Conservation (phyloP, 2,888 invertebrate genomes). For the Lepidochitona cinerea region DNA sequence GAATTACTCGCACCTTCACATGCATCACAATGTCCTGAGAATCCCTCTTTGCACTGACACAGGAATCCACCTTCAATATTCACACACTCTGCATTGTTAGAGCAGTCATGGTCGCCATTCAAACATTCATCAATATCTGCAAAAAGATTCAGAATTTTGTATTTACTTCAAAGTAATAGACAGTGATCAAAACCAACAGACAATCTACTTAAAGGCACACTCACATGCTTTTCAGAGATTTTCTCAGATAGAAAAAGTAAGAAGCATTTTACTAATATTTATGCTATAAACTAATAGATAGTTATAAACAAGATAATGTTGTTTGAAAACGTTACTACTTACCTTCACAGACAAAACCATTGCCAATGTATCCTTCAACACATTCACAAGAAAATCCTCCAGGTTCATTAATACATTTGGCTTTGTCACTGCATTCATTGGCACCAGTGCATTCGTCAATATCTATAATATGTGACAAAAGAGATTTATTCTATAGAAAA, state of each 20-base stretch:
- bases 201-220: no score
- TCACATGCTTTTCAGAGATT: no score
- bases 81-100: slow-evolving; percentile 19
- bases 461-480: no score
- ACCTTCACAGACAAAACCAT: slow-evolving; percentile 14
- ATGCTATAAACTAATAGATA: not conserved
- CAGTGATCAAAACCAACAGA: no score
- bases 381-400: slow-evolving; percentile 12
- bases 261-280: not conserved
- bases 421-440: slow-evolving; percentile 8
- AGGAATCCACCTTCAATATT: slow-evolving; percentile 24
- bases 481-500: no score
- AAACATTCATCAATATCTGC: slow-evolving; percentile 32
- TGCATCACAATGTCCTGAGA: slow-evolving; percentile 9
- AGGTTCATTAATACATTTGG: not conserved
- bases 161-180: no score
- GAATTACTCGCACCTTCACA: no score
- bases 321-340: not conserved
- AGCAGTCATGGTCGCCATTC: slow-evolving; percentile 20
- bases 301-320: not conserved
- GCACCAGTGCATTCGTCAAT: slow-evolving; percentile 17
- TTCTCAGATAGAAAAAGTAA: not conserved
- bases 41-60: slow-evolving; percentile 25
- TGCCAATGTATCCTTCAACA: slow-evolving; percentile 12
- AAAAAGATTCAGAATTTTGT: no score